Base-by-base conservation (phyloP, 2,113 vertebrate species). In the Lutjanus erythropterus region DNA sequence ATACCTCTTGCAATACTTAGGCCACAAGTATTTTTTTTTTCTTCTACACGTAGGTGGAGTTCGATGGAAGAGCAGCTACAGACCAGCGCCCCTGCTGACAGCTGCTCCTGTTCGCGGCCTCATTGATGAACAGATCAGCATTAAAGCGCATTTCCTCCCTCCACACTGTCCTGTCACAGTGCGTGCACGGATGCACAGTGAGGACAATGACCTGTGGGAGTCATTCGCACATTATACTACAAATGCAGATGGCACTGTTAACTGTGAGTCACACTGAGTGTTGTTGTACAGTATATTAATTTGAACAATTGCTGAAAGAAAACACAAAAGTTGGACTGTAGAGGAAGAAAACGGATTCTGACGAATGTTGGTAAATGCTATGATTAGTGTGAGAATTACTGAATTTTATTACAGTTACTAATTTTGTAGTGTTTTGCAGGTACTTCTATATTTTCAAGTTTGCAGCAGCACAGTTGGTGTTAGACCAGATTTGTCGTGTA, bases 131-230 rank as follows among this genome's bases (percentile, higher is more conserved):
- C 73, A 55, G 56, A 78, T 90, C 53, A 68, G 33, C 68, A 80
- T 93, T 9, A 75, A 58, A 70, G 92, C 71, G 0, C 21, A 29
- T 19, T 86, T 89, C 67, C 80, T 94, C 50, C 87, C 88, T 4
- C 89, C 86, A 1, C 41, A 50, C 64, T 44, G 49, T 46, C 88
- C 89, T 0, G 62, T 94, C 18, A 94, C 92, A 6, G 14, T 92
- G 62, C 58, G 73, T 7, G 67, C 91, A 44, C 81, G 25, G 27
- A 70, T 94, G 93, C 87, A 80, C 37, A 80, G 90, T 47, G 91
- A 94, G 18, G 89, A 93, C 0, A 90, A 87, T 16, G 92, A 93
- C 70, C 85, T 84, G 56, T 94, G 92, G 92, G 85, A 93, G 55
- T 62, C 91, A 0, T 89, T 83, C 1, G 91, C 88, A 6, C 90